Evolutionary conservation across 2,888 invertebrate genomes (phyloP), one percentile per base, ranked within the genome.

Genomic region (Pterostichus niger): DNA sequence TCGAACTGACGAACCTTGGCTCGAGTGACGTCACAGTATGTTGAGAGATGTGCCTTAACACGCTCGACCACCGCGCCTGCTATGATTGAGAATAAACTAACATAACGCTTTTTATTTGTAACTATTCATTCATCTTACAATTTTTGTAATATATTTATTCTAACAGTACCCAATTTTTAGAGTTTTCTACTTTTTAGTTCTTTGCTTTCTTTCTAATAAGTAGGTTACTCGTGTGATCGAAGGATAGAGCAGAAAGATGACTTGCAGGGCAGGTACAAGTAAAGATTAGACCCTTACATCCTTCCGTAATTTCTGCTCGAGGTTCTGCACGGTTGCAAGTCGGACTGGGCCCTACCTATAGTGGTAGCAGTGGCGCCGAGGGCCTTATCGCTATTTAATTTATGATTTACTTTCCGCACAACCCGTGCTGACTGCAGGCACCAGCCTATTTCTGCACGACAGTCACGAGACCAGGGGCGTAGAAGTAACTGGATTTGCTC

Each of bases 301-400:
- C 75, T 75, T 59, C 59, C 35, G 78, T 78, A 78, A 78, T 78
- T 78, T 61, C 44, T 13, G 61, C n/a, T 11, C 61, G 61, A n/a
- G 61, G 61, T 11, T 33, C 33, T 3, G 24, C 56, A 11, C 24
- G 6, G 46, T 46, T 11, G 61, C 61, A 61, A n/a, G 61, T n/a
- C n/a, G n/a, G n/a, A n/a, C n/a, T n/a, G 24, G 44, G 40, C 46
- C 46, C 78, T 78, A 61, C 44, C 78, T 56, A 35, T 15, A n/a
- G n/a, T 52, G 46, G 46, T 11, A 46, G 46, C 46, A n/a, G 11
- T 10, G 61, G 61, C 68, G 56, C 68, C 68, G n/a, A 46, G 79
- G 68, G 79, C 68, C 79, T 80, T 80, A 80, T 80, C 79, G 79
- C 79, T 33, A 80, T 68, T 68, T 68, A 80, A 80, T 80, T 80